phyloP scores from a whole-genome alignment of 2,888 invertebrate genomes.

The Anodontia alba region DNA sequence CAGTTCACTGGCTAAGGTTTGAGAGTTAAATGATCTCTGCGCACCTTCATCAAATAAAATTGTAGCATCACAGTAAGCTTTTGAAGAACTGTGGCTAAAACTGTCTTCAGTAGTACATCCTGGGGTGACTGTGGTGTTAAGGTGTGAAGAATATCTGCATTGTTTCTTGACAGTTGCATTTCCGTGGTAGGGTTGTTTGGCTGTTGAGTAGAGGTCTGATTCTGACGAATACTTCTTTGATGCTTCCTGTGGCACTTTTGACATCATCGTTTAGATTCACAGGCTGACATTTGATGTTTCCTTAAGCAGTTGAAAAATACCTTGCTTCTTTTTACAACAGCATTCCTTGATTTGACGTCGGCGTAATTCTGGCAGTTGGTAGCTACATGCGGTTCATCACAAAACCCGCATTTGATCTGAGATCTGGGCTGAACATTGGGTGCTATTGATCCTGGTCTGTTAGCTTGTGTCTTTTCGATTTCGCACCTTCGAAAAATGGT shows the following conservation, averaged over 20 bases:
- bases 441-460: no score
- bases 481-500: no score
- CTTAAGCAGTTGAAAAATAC: constrained; percentile 36
- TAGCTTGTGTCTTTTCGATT: no score
- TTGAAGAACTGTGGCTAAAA: constrained; percentile 5
- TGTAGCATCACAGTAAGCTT: constrained; percentile 6
- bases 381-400: no score
- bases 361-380: no score
- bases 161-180: not conserved
- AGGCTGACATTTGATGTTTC: constrained; percentile 24
- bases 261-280: constrained; percentile 24
- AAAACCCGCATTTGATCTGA: no score
- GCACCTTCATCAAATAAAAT: constrained; percentile 45
- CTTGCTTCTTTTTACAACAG: constrained; percentile 18
- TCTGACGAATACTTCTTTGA: constrained; percentile 29
- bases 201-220: not conserved
- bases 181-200: not conserved
- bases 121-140: not conserved
- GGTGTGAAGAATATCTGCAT: not conserved
- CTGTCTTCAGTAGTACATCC: constrained; percentile 41
- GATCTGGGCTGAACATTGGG: no score
- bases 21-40: constrained; percentile 37
- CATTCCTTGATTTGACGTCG: no score
- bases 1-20: constrained; percentile 22
- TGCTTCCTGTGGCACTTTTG: constrained; percentile 26